Evolutionary conservation across 1,140 invertebrate species (phyloP).

Genomic region (Zophobas morio): DNA sequence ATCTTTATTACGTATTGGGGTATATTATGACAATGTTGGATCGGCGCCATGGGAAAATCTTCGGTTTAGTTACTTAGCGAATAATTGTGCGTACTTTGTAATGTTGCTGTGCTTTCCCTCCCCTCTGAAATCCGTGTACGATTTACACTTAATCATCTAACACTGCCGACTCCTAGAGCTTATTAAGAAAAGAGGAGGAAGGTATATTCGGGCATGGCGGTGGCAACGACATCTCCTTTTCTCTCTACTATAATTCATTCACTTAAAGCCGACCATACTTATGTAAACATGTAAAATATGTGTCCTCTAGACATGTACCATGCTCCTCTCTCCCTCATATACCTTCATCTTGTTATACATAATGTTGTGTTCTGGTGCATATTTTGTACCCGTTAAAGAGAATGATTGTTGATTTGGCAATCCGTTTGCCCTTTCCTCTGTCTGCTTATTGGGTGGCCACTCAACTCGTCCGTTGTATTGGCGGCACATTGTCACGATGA

Average conservation of each 20-base stretch:
- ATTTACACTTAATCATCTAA: neutral
- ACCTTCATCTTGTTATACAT: constrained; percentile 61
- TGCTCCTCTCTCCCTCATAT: constrained; percentile 54
- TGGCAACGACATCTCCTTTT: constrained; percentile 22
- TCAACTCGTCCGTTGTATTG: constrained; percentile 73
- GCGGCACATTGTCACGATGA: constrained; percentile 63
- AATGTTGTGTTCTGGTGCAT: constrained; percentile 60
- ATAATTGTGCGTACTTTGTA: neutral
- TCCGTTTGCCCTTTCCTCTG: constrained; percentile 82
- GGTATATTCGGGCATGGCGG: constrained; percentile 55
- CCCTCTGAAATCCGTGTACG: neutral
- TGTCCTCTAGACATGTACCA: constrained; percentile 43
- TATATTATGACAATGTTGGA: neutral
- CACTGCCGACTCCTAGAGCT: constrained; percentile 3
- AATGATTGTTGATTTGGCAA: constrained; percentile 82
- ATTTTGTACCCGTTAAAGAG: constrained; percentile 63
- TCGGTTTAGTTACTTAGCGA: neutral
- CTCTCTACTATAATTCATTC: constrained; percentile 5
- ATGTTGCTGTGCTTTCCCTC: neutral
- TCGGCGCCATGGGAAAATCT: neutral
- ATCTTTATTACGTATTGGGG: too few species aligned
- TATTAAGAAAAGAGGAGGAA: constrained; percentile 36
- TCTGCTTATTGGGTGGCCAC: constrained; percentile 83
- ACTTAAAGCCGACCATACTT: neutral
- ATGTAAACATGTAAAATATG: constrained; percentile 21